phyloP scores from a whole-genome alignment of 1,140 invertebrate genomes.

The Sitobion miscanthi region DNA sequence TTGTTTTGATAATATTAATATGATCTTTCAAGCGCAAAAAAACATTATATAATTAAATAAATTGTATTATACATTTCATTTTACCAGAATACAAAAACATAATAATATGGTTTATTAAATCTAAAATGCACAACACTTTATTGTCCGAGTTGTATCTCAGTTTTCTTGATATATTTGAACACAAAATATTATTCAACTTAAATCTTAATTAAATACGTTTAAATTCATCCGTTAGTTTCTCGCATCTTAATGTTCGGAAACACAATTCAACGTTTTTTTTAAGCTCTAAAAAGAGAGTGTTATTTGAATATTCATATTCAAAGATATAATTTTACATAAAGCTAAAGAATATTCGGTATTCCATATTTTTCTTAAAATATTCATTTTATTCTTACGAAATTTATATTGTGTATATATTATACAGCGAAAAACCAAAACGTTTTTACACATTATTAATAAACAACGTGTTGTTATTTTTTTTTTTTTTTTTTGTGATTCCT shows the following conservation, averaged over 20 bases:
- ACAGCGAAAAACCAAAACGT: not conserved
- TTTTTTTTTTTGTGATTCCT: not conserved
- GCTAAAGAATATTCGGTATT: not conserved
- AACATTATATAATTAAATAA: not conserved
- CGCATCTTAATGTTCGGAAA: not conserved
- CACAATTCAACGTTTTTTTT: not conserved
- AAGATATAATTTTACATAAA: not conserved
- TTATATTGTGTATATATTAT: not conserved
- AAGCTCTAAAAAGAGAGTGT: not conserved
- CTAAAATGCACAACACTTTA: not conserved
- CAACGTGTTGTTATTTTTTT: not conserved
- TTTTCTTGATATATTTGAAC: not conserved
- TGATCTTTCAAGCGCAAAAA: not conserved
- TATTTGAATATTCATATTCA: slow-evolving; percentile 14
- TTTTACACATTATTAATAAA: not conserved
- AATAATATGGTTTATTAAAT: not conserved
- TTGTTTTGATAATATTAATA: not conserved
- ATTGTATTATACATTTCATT: not conserved
- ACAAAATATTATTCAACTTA: not conserved
- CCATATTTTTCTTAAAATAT: not conserved
- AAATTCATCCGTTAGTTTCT: not conserved
- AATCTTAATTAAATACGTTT: slow-evolving; percentile 5
- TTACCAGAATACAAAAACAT: not conserved
- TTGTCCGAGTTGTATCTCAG: not conserved
- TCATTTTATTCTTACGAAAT: not conserved